These are phyloP conservation scores for Fistularia tabacaria DNA, from an alignment of 2,797 vertebrate genomes.

Conservation along the genomic window DNA sequence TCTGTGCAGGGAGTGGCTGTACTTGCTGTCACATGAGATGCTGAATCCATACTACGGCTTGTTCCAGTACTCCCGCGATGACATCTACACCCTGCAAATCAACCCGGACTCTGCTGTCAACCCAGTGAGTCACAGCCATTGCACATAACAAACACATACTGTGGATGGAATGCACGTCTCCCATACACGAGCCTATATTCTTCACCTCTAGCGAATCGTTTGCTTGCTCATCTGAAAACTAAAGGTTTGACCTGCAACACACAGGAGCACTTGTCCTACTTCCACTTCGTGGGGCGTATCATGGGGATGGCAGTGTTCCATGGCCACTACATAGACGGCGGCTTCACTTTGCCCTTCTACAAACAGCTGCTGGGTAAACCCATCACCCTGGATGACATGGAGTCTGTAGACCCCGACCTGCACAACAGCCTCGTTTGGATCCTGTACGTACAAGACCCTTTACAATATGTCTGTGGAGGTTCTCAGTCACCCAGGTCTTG, in stretches of 20 bases:
- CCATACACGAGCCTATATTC: too few relatives aligned
- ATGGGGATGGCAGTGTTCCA: conserved; percentile 99
- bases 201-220: background rate
- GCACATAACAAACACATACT: too few relatives aligned
- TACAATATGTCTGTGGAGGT: background rate
- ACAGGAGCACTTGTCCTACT: conserved; percentile 96
- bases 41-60: conserved; percentile 97
- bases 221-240: conserved; percentile 16
- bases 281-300: conserved; percentile 95
- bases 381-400: conserved; percentile 97
- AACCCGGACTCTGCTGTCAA: conserved; percentile 97
- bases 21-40: conserved; percentile 97
- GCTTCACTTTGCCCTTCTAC: conserved; percentile 96
- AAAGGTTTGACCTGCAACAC: conserved; percentile 10
- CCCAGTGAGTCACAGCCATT: conserved; percentile 75
- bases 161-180: too few relatives aligned
- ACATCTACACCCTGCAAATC: conserved; percentile 97
- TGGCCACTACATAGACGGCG: conserved; percentile 95
- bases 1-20: conserved; percentile 89
- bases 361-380: conserved; percentile 96
- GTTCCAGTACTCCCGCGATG: conserved; percentile 97
- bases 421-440: conserved; percentile 99
- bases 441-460: conserved; percentile 76
- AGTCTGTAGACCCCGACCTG: conserved; percentile 94
- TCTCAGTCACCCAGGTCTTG: too few relatives aligned